A percentile compares a stretch with the other conserved stretches of the same genome.
phyloP scores from a whole-genome alignment of 2,888 invertebrate species.

The Parasteatoda lunata region DNA sequence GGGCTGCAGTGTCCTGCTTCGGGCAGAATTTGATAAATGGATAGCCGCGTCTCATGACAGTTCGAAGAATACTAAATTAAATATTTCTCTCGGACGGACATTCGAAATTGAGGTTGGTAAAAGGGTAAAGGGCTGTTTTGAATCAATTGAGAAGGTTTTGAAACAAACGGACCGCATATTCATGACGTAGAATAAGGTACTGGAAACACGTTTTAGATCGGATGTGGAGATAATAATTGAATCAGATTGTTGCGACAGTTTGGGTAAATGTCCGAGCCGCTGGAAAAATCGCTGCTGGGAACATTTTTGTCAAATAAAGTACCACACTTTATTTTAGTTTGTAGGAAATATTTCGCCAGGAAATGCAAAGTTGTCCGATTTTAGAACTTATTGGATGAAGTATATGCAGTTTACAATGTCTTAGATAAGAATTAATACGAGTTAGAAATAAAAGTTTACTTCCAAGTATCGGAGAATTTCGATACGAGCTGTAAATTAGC shows the following conservation, averaged over 20 bases:
- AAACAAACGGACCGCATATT: neutral
- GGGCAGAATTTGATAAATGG: slow-evolving; percentile 44
- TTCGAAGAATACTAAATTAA: slow-evolving; percentile 24
- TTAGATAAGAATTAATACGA: no score
- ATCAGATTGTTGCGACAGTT: neutral
- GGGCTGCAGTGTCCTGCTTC: slow-evolving; percentile 17
- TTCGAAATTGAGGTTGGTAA: neutral
- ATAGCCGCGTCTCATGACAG: slow-evolving; percentile 17
- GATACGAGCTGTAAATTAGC: no score
- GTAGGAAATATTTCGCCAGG: no score
- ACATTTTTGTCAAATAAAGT: no score
- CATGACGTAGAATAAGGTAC: neutral
- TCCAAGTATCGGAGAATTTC: no score
- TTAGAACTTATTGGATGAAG: no score
- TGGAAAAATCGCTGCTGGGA: no score
- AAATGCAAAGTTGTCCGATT: no score
- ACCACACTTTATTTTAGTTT: no score
- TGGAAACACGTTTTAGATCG: neutral
- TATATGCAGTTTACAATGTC: no score
- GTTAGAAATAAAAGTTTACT: no score
- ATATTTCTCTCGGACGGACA: neutral
- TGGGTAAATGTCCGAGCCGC: no score
- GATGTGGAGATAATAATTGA: neutral
- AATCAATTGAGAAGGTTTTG: neutral
- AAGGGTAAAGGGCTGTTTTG: neutral